Evolutionary conservation across 1,140 invertebrate species (phyloP).

Genomic region (Bemisia tabaci): DNA sequence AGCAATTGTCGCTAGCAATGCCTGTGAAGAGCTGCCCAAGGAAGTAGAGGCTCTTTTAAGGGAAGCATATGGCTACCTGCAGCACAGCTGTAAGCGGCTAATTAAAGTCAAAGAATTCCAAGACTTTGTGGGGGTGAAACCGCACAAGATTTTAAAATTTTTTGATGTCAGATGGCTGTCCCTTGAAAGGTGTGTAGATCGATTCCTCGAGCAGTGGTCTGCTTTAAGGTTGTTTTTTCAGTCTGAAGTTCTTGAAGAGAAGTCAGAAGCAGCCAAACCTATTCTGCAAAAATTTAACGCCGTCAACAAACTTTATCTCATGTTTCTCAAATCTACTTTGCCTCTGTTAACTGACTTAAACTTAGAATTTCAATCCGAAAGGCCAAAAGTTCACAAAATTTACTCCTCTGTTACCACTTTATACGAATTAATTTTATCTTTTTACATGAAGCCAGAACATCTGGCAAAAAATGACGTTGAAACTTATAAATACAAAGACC

Average conservation of each 20-base stretch:
- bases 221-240: not conserved
- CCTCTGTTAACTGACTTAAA: not conserved
- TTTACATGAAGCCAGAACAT: not conserved
- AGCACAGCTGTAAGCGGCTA: not conserved
- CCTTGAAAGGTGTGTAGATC: not conserved
- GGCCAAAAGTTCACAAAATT: not conserved
- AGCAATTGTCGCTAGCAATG: slow-evolving; percentile 24
- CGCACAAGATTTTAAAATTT: slow-evolving; percentile 7
- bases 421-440: not conserved
- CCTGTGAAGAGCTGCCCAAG: slow-evolving; percentile 12
- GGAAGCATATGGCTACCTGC: not conserved
- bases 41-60: not conserved
- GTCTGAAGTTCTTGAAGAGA: not conserved
- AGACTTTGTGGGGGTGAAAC: slow-evolving; percentile 1
- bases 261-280: not conserved
- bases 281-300: not conserved
- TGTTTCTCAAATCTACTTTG: slow-evolving; percentile 5
- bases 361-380: slow-evolving; percentile 4
- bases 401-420: not conserved
- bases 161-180: slow-evolving; percentile 8
- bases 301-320: not conserved
- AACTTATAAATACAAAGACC: not conserved
- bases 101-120: not conserved
- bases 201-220: not conserved
- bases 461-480: not conserved